phyloP scores from a whole-genome alignment of 2,797 vertebrate genomes.

The Macropus fuliginosus region DNA sequence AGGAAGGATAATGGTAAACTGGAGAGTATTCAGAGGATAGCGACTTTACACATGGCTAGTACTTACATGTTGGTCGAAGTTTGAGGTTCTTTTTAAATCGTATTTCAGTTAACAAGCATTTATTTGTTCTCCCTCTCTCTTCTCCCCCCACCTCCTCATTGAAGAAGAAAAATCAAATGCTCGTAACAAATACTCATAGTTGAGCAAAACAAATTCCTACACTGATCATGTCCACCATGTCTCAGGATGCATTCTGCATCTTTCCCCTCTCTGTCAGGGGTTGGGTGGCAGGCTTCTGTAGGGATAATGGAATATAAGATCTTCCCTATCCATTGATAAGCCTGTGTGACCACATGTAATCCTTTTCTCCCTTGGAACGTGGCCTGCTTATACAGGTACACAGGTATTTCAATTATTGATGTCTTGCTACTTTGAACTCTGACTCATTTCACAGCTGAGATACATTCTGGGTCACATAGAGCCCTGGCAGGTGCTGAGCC shows the following conservation, averaged over 20 bases:
- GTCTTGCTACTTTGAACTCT: too few relatives aligned
- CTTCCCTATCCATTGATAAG: too few relatives aligned
- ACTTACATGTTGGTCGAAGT: background rate
- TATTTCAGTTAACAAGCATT: background rate
- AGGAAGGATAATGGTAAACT: background rate
- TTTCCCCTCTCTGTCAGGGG: background rate
- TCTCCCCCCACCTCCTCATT: background rate
- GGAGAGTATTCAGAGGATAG: background rate
- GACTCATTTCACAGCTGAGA: too few relatives aligned
- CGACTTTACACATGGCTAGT: background rate
- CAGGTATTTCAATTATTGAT: too few relatives aligned
- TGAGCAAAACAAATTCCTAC: background rate
- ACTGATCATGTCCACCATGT: background rate
- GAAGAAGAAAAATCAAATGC: background rate
- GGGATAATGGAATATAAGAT: too few relatives aligned
- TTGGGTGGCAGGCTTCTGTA: background rate
- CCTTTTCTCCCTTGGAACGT: too few relatives aligned
- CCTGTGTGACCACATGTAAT: too few relatives aligned
- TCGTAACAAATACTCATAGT: background rate
- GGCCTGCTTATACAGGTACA: too few relatives aligned
- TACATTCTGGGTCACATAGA: too few relatives aligned
- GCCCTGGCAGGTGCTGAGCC: too few relatives aligned
- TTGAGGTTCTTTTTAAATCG: background rate
- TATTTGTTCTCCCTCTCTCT: background rate
- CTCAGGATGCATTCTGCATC: background rate